Evolutionary conservation across 2,113 vertebrate genomes (phyloP).

Genomic region (Cottus gobio): DNA sequence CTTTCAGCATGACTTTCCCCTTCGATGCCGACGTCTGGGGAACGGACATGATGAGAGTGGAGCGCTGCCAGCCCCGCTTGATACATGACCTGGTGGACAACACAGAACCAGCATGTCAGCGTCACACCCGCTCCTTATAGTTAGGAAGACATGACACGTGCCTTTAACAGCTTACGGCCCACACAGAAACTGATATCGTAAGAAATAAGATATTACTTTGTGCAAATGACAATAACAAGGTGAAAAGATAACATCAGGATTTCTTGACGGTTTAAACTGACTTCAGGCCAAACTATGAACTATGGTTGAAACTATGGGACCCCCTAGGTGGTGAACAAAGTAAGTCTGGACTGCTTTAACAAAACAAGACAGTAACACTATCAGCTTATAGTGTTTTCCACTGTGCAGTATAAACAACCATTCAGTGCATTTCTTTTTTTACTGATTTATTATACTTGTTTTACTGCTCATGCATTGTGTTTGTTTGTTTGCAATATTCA

Average conservation of each 20-base stretch:
- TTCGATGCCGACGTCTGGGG: conserved; percentile 97
- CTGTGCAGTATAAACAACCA: background rate
- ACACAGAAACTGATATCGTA: background rate
- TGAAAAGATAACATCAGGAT: background rate
- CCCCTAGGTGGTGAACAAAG: background rate
- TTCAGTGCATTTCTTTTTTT: background rate
- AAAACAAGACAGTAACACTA: background rate
- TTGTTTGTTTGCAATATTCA: background rate
- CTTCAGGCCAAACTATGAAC: too few species aligned
- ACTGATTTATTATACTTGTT: background rate
- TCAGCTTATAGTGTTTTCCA: background rate
- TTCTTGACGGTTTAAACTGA: too few species aligned
- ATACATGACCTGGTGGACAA: conserved; percentile 88
- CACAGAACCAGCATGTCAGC: background rate
- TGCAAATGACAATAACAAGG: background rate
- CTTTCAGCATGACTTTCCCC: conserved; percentile 97
- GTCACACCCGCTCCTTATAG: background rate
- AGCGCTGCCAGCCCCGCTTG: conserved; percentile 93
- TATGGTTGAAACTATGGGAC: too few species aligned
- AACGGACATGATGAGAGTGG: conserved; percentile 97
- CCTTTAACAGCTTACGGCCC: background rate
- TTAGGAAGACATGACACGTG: background rate
- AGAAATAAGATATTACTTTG: background rate
- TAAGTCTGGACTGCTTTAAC: background rate
- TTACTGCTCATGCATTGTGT: background rate